Evolutionary conservation across 2,888 invertebrate genomes (phyloP).

Genomic region (Cataglyphis altisquamis): DNA sequence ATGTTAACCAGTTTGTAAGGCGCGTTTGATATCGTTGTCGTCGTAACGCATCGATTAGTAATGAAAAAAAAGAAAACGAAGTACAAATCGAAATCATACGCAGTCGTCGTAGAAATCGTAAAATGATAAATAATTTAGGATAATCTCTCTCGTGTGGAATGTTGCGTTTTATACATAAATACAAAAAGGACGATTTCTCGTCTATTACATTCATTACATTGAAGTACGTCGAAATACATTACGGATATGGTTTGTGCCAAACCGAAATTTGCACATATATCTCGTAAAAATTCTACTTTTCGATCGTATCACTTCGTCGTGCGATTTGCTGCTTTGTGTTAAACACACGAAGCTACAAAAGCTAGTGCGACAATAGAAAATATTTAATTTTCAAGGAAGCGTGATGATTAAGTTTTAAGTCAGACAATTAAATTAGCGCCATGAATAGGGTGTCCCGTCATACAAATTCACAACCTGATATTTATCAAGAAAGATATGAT

Average conservation of each 20-base stretch:
- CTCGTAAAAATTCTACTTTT: conserved; percentile 17
- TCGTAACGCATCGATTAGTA: conserved; percentile 26
- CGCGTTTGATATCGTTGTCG: conserved; percentile 27
- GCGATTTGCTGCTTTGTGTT: conserved; percentile 27
- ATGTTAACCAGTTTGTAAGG: conserved; percentile 34
- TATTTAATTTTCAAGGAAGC: conserved; percentile 62
- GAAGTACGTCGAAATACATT: conserved; percentile 74
- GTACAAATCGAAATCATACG: conserved; percentile 59
- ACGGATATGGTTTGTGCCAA: conserved; percentile 64
- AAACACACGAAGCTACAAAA: conserved; percentile 49
- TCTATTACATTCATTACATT: conserved; percentile 28
- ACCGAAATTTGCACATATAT: conserved; percentile 31
- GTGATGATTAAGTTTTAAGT: conserved; percentile 54
- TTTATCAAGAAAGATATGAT: conserved; percentile 33
- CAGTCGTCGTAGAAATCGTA: conserved; percentile 23
- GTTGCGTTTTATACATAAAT: conserved; percentile 75
- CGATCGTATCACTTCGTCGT: conserved; percentile 22
- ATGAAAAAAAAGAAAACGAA: conserved; percentile 23
- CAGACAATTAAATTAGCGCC: neutral
- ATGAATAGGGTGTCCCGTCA: conserved; percentile 8
- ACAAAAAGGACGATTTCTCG: conserved; percentile 68
- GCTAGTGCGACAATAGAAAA: conserved; percentile 46
- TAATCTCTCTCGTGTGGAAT: conserved; percentile 75
- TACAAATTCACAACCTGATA: neutral
- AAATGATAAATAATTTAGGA: conserved; percentile 61